Percentiles rank a stretch among this genome's conserved stretches.
Conservation (phyloP, 2,888 invertebrate species). For the Clusia tigrina region DNA sequence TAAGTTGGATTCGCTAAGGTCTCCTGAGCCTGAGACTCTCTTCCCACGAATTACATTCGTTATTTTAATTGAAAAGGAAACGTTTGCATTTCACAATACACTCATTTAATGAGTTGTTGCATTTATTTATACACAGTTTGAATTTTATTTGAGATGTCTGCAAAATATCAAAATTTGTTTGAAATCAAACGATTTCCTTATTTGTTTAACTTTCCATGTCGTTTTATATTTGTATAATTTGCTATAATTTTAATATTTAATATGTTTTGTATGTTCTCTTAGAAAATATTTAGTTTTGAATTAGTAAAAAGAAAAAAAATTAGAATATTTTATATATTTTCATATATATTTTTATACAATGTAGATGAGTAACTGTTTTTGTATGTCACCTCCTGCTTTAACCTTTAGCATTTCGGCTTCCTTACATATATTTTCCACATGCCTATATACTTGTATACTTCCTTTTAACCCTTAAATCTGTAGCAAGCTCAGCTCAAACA, state of each 20-base stretch:
- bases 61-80: not conserved
- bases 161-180: not conserved
- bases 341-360: not conserved
- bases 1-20: conserved; percentile 27
- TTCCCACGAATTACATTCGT: conserved; percentile 10
- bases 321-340: conserved; percentile 4
- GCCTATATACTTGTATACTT: too few species aligned
- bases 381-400: too few species aligned
- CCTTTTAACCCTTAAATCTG: too few species aligned
- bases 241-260: not conserved
- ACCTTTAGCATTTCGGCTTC: too few species aligned
- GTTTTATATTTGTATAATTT: conserved; percentile 6
- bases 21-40: not conserved
- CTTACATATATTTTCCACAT: too few species aligned
- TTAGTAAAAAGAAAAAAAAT: not conserved
- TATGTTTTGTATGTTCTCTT: not conserved
- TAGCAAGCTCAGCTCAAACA: too few species aligned
- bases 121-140: not conserved
- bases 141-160: not conserved
- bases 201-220: conserved; percentile 6
- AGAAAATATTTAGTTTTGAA: not conserved
- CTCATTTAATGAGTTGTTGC: not conserved
- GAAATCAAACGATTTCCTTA: not conserved
- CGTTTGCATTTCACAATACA: not conserved
- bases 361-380: not conserved